Conservation (phyloP, 2,888 invertebrate species). For the Schrankia costaestrigalis region DNA sequence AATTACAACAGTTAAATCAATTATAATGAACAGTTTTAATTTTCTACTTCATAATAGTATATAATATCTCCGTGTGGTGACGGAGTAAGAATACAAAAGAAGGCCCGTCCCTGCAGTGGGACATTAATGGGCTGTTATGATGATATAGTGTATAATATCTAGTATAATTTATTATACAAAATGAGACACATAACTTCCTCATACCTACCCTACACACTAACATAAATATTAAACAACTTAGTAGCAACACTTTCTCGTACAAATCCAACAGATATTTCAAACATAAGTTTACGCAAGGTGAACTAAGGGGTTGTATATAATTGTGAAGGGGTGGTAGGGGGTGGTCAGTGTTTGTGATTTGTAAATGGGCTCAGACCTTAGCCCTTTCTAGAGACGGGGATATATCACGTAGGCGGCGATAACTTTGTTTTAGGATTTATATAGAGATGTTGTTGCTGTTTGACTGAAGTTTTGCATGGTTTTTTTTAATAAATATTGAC, state of each 20-base stretch:
- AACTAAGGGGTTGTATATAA: slow-evolving; percentile 56
- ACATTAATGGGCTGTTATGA: no score
- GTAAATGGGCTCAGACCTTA: slow-evolving; percentile 79
- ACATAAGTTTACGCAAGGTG: slow-evolving; percentile 58
- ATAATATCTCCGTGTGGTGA: no score
- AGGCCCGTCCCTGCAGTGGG: no score
- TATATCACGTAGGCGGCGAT: slow-evolving; percentile 77
- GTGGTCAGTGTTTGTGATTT: slow-evolving; percentile 81
- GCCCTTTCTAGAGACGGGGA: slow-evolving; percentile 78
- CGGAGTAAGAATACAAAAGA: no score
- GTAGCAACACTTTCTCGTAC: slow-evolving; percentile 42
- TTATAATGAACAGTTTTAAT: no score
- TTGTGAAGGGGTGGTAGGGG: slow-evolving; percentile 50
- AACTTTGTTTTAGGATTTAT: slow-evolving; percentile 63
- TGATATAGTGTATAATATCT: no score
- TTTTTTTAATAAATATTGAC: no score
- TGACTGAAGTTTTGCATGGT: no score
- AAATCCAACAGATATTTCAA: slow-evolving; percentile 73
- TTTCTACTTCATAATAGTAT: no score
- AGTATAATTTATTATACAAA: no score
- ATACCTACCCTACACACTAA: slow-evolving; percentile 9
- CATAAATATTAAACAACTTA: slow-evolving; percentile 43
- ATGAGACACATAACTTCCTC: no score
- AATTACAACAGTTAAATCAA: no score
- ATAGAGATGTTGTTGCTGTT: slow-evolving; percentile 43